Evolutionary conservation across 1,140 invertebrate genomes (phyloP), one percentile per base, ranked within the genome.

Genomic region (Harlomillsia oculata): DNA sequence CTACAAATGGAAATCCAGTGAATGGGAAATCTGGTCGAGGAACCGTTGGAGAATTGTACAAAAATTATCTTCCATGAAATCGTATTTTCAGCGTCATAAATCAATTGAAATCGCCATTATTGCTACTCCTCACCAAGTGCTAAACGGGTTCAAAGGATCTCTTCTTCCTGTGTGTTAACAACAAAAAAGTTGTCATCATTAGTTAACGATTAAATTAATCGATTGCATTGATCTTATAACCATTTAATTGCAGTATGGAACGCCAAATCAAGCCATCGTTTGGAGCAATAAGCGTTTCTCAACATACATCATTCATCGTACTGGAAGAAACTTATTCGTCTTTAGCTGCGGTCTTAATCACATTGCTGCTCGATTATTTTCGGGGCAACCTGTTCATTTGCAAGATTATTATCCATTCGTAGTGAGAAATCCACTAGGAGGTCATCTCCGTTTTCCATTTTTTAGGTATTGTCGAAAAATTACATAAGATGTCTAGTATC

Each of bases 371-470:
- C 18, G 55, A 23, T 14, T 57, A 8, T 46, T 34, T 29, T 34
- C 50, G 18, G 39, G 40, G 16, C 6, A 30, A 13, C 55, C 55
- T 1, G 48, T 29, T 1, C 37, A 50, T 29, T 46, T 57, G 20
- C 55, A 57, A 25, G 55, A 57, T 25, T 57, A 49, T 23, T 57
- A 57, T 36, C 55, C 55, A 6, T 18, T 18, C 9, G 34, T 32
- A 8, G 44, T 57, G 9, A 36, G 46, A 2, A 57, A 57, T 51
- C 46, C 36, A 30, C n/a, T 57, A 5, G 55, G 55, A 5, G 55
- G 55, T 23, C 23, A 50, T 21, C 29, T 57, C 4, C 37, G 46
- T 11, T 51, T 43, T 28, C 37, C 46, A 4, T 25, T 57, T 11
- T 50, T 39, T 13, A 14, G 37, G 13, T 30, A 57, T 29, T 57